Conservation (phyloP, 2,888 invertebrate genomes). For the Agapostemon virescens region DNA sequence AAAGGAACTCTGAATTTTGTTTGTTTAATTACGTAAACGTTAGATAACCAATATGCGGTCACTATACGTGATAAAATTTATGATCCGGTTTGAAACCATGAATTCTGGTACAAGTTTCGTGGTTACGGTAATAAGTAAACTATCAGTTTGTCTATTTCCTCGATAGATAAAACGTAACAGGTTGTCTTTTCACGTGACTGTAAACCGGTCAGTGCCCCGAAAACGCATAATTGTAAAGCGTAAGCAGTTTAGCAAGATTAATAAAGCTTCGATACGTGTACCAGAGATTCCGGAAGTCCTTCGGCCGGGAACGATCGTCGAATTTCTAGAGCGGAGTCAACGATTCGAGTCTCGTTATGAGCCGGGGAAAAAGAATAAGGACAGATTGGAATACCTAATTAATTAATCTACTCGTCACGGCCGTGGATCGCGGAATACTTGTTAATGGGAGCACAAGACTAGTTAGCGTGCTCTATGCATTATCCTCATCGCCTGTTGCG, state of each 20-base stretch:
- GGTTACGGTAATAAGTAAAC: background rate
- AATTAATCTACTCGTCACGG: constrained; percentile 64
- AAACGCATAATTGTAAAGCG: background rate
- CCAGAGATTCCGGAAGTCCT: constrained; percentile 44
- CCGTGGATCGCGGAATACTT: constrained; percentile 75
- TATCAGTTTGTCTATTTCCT: background rate
- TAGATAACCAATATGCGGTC: background rate
- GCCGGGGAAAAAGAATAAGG: constrained; percentile 36
- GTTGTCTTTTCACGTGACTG: no score
- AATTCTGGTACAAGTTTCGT: background rate
- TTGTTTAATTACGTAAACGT: background rate
- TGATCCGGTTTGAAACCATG: background rate
- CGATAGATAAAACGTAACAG: background rate
- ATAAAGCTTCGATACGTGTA: constrained; percentile 3
- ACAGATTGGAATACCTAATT: constrained; percentile 55
- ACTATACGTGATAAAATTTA: background rate
- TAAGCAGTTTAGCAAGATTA: background rate
- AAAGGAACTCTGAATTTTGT: background rate
- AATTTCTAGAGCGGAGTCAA: constrained; percentile 63
- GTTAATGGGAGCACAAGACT: constrained; percentile 76
- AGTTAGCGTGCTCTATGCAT: constrained; percentile 50
- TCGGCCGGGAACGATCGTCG: constrained; percentile 23
- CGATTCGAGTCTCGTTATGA: constrained; percentile 48
- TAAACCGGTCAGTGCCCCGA: background rate
- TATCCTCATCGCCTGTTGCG: constrained; percentile 40